Evolutionary conservation across 2,797 vertebrate genomes (phyloP).

Genomic region (Spheniscus humboldti): DNA sequence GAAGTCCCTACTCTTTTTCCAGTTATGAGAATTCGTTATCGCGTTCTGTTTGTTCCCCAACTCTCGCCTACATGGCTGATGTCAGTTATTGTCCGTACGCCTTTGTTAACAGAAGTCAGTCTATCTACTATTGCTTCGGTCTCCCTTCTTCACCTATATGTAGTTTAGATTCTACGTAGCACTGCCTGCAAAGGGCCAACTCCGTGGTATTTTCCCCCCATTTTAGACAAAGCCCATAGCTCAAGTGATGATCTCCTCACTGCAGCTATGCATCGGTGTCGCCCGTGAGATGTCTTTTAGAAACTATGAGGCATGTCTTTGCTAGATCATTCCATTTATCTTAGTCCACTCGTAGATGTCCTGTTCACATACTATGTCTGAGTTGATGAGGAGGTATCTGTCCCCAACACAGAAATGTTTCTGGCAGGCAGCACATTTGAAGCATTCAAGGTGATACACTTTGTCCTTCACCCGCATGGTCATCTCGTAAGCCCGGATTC

Average conservation of each 20-base stretch:
- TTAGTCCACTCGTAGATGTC: slow-evolving; percentile 99
- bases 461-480: slow-evolving; percentile 98
- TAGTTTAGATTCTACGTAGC: slow-evolving; percentile 28
- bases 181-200: slow-evolving; percentile 15
- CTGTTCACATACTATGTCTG: slow-evolving; percentile 98
- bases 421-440: slow-evolving; percentile 98
- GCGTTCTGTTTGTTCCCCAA: background rate
- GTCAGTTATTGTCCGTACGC: slow-evolving; percentile 40
- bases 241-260: slow-evolving; percentile 4
- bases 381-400: slow-evolving; percentile 98
- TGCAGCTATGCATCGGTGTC: background rate
- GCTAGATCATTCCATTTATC: slow-evolving; percentile 86
- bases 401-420: slow-evolving; percentile 99
- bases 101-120: background rate
- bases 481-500: slow-evolving; percentile 98
- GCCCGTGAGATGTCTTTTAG: background rate
- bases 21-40: background rate
- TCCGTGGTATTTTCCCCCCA: background rate
- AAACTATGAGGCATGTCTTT: background rate
- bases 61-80: background rate
- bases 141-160: background rate
- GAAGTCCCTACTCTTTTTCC: slow-evolving; percentile 3
- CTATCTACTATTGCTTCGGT: slow-evolving; percentile 20
- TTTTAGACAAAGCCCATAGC: slow-evolving; percentile 46
- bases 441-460: slow-evolving; percentile 98